Base-by-base conservation (phyloP, 2,113 vertebrate species). In the Oceanites oceanicus region DNA sequence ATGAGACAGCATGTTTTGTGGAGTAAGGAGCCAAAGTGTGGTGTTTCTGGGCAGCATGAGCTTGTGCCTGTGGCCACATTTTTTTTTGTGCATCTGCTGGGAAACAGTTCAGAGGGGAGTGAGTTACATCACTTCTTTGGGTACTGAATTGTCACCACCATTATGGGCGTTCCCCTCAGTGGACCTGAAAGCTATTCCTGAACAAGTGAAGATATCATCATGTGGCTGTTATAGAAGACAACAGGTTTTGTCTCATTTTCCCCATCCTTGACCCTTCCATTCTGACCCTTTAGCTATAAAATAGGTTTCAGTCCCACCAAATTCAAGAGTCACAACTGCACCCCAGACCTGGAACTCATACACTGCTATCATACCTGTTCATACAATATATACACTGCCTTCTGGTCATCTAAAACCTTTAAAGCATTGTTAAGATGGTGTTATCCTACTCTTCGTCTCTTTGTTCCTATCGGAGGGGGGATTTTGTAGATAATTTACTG, bases 161-260 rank as follows among this genome's bases (percentile, higher is more conserved):
- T 25, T 63, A 38, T 0, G 0, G 34, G 65, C 5, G 0, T 18
- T 72, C 49, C 44, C 15, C 23, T 74, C 20, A 12, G 12, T 14
- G 38, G 22, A 80, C 34, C 47, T 67, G 50, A 77, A 80, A 52
- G 29, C n/a, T 92, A 8, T 40, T 88, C 36, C 36, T 66, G 59
- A 91, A n/a, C 12, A 67, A 82, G 12, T 53, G 34, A 52, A 79
- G 66, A 38, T n/a, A 80, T 10, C 42, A 25, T 49, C 42, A 25
- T 0, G 3, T 6, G 29, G 25, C 38, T 77, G 23, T 55, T 77
- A 55, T 0, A 63, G 23, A 72, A 62, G 23, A 32, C 15, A 61
- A 59, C 2, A 7, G 10, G 5, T 19, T 71, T 83, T 55, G 40
- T 65, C 44, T 72, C 15, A 22, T 65, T 59, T 55, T 61, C 50